Evolutionary conservation across 2,113 vertebrate genomes (phyloP), one percentile per base, ranked within the genome.

Genomic region (Lipotes vexillifer): DNA sequence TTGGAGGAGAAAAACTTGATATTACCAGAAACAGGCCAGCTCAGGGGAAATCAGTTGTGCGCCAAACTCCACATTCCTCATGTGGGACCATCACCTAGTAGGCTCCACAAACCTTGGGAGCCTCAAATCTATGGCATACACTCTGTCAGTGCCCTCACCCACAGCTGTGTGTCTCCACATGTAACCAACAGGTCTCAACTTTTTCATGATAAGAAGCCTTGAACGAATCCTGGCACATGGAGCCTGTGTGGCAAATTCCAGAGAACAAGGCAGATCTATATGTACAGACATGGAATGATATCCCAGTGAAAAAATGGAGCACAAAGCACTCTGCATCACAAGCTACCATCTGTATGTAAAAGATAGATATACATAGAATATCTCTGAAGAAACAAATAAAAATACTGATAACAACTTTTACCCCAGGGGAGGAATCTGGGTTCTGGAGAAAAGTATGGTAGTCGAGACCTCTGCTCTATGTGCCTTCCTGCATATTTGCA

Each of bases 41-140:
- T 46, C 13, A 31, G 25, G 25, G 20, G n/a, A 83, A 29, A 36
- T 4, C 23, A 38, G 31, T 14, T 31, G 1, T 33, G 3, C 8
- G 10, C 12, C 14, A 88, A 4, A 52, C 13, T 31, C 61, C 4
- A 33, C 2, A 20, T 57, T 68, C 25, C 38, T 5, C 18, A 38
- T 0, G 0, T 12, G 8, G 18, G 0, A n/a, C 15, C 61, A 13
- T 36, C 12, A 33, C 46, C 20, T 93, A 15, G 12, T 4, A 41
- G 29, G 81, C 2, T 31, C 31, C 29, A 33, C 31, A 68, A 17
- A 49, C 14, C 23, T 27, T 8, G 59, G 13, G 18, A 33, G 8
- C 57, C n/a, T 29, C 27, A 9, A 4, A 27, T 15, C 21, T 46
- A 4, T 1, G 80, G 27, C 15, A n/a, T 2, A 12, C 4, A 33